Evolutionary conservation across 1,140 invertebrate species (phyloP).

Genomic region (Thaumatotibia leucotreta): DNA sequence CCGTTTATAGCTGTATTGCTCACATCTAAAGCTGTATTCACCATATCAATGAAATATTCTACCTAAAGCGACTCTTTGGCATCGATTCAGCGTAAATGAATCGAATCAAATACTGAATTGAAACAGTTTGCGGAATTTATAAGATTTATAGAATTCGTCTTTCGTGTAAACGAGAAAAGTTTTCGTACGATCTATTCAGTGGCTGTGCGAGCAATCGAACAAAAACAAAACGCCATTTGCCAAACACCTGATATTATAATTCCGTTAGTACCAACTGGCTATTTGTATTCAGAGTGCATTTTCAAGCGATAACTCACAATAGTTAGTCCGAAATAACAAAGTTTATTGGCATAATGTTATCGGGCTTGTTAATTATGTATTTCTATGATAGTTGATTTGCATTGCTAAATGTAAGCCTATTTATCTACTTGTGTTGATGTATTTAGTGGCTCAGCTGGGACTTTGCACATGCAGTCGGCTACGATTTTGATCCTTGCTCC

Average conservation of each 20-base stretch:
- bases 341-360: not conserved
- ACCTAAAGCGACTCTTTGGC: not conserved
- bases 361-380: not conserved
- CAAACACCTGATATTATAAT: not conserved
- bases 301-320: not conserved
- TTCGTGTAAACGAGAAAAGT: slow-evolving; percentile 12
- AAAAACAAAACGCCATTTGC: not conserved
- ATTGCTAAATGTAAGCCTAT: not conserved
- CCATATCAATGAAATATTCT: not conserved
- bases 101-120: not conserved
- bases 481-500: too few relatives aligned
- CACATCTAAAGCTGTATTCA: not conserved
- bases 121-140: slow-evolving; percentile 6
- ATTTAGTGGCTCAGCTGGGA: not conserved
- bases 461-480: not conserved
- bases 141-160: not conserved
- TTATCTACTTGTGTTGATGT: not conserved
- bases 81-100: not conserved
- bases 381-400: not conserved
- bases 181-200: not conserved
- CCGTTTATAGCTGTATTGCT: not conserved
- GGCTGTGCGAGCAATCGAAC: not conserved
- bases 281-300: not conserved
- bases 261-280: not conserved
- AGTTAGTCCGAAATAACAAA: not conserved